Percentiles rank a stretch among this genome's conserved stretches.
Evolutionary conservation across 2,888 invertebrate species (phyloP).

Genomic region (Cephonodes hylas): DNA sequence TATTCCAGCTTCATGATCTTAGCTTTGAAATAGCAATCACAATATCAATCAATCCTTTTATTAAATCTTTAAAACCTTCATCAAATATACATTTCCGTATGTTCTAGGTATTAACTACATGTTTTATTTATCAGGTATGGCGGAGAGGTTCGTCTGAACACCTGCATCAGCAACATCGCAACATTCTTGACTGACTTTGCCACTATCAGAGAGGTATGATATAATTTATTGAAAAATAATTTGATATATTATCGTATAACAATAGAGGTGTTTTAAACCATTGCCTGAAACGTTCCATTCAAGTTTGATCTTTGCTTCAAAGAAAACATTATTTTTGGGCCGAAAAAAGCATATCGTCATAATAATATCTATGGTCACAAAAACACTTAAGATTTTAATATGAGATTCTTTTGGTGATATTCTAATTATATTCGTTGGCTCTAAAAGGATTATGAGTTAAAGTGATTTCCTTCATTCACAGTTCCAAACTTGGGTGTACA

Average conservation of each 20-base stretch:
- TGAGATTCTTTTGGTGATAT: no score
- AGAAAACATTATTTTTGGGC: no score
- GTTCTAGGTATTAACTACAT: not conserved
- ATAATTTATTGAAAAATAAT: not conserved
- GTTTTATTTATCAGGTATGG: constrained; percentile 54
- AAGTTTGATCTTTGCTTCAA: no score
- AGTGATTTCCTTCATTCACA: constrained; percentile 30
- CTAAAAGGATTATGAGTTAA: not conserved
- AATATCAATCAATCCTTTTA: no score
- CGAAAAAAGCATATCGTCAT: no score
- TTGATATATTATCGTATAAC: not conserved
- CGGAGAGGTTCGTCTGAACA: constrained; percentile 53
- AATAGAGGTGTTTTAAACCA: no score
- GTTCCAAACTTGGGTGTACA: constrained; percentile 66
- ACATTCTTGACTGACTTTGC: constrained; percentile 53
- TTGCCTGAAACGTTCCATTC: no score
- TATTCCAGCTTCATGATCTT: no score
- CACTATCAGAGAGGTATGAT: constrained; percentile 47
- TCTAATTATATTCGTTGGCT: no score
- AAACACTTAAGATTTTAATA: no score
- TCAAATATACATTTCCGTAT: not conserved
- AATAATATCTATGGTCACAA: no score
- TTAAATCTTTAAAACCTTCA: not conserved
- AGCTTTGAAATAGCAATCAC: no score
- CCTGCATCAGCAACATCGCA: constrained; percentile 48